Evolutionary conservation across 2,113 vertebrate species (phyloP).

Genomic region (Strix uralensis): DNA sequence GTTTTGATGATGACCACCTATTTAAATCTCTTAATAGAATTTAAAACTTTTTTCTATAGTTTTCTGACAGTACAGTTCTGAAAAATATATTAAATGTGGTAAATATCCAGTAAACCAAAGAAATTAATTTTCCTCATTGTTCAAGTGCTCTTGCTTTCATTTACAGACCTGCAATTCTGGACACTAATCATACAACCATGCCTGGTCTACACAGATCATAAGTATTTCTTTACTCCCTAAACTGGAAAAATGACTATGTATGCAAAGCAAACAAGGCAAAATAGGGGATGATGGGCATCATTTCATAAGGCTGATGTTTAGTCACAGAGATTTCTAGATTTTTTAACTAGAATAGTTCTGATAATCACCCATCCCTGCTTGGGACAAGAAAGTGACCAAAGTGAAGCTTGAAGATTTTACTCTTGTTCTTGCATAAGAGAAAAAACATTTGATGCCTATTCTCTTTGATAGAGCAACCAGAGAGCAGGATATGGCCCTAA

Average conservation of each 20-base stretch:
- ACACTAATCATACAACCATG: neutral
- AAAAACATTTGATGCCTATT: neutral
- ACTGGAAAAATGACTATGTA: neutral
- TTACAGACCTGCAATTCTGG: neutral
- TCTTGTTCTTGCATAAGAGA: neutral
- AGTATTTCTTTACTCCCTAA: neutral
- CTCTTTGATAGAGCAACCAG: neutral
- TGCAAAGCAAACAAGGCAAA: neutral
- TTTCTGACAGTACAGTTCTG: neutral
- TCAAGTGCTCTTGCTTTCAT: neutral
- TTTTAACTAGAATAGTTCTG: neutral
- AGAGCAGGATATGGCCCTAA: neutral
- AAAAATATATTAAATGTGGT: neutral
- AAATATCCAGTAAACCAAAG: neutral
- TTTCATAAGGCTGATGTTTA: neutral
- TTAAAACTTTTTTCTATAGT: neutral
- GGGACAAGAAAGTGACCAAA: neutral
- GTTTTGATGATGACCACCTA: neutral
- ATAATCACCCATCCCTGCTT: neutral
- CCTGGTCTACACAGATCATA: neutral
- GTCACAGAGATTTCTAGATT: neutral
- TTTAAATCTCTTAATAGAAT: neutral
- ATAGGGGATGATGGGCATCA: fast-evolving
- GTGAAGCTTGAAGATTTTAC: neutral
- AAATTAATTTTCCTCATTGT: neutral